Percentiles rank a stretch among this genome's conserved stretches.
Conservation (phyloP, 37 sponge, comb jelly and placozoan genomes). For the Spongilla lacustris region DNA sequence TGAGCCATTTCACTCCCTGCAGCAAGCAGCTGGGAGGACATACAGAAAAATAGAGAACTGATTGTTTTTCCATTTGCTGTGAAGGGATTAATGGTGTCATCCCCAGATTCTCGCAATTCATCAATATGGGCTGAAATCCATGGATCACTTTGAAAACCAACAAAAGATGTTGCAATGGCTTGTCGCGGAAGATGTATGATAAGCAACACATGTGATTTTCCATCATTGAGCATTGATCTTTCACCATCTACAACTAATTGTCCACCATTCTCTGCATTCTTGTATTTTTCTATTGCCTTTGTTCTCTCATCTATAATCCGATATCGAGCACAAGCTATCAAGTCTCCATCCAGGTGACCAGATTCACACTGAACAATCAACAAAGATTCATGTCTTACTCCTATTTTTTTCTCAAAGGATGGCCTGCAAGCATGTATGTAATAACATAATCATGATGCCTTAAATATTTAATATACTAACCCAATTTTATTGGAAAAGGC, state of each 20-base stretch:
- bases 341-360: constrained; percentile 80
- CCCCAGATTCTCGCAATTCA: background rate
- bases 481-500: constrained; percentile 76
- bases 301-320: constrained; percentile 60
- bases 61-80: background rate
- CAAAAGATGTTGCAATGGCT: constrained; percentile 19
- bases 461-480: constrained; percentile 19
- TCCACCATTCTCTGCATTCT: background rate
- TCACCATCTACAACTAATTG: too few species aligned
- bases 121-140: background rate
- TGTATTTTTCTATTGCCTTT: background rate
- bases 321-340: constrained; percentile 92
- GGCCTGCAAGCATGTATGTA: constrained; percentile 4
- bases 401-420: background rate
- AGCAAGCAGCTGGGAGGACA: background rate
- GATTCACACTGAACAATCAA: constrained; percentile 86
- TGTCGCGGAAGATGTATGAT: constrained; percentile 67
- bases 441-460: background rate
- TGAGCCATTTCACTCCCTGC: background rate
- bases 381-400: constrained; percentile 7
- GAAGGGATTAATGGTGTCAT: background rate
- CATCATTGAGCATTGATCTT: too few species aligned
- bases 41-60: background rate
- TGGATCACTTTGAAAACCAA: background rate
- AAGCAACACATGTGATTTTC: constrained; percentile 54